phyloP scores from a whole-genome alignment of 2,888 invertebrate species.

The Oscheius sp. region DNA sequence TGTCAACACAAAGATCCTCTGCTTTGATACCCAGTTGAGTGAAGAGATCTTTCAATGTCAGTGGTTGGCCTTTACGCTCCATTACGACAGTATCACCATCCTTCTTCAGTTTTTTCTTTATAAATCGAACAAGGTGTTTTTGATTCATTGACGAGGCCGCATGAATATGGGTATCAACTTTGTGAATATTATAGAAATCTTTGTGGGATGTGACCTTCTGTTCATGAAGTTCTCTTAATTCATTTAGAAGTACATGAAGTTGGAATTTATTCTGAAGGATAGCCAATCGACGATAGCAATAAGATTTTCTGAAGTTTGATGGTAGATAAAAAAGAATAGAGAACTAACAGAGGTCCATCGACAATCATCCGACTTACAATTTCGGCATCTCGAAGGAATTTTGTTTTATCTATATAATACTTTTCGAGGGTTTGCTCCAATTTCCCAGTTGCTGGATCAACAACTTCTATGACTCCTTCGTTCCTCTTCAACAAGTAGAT shows the following conservation, averaged over 20 bases:
- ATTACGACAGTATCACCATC: constrained; percentile 86
- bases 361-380: constrained; percentile 81
- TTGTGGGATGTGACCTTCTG: constrained; percentile 97
- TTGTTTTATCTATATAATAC: constrained; percentile 53
- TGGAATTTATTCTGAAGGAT: constrained; percentile 92
- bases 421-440: constrained; percentile 43
- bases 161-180: constrained; percentile 97
- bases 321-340: not conserved
- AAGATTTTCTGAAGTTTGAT: constrained; percentile 82
- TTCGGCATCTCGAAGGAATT: constrained; percentile 66
- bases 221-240: constrained; percentile 90
- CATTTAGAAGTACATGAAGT: constrained; percentile 81
- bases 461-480: constrained; percentile 59
- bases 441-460: constrained; percentile 46
- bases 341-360: constrained; percentile 89
- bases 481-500: constrained; percentile 54
- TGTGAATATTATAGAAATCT: constrained; percentile 97
- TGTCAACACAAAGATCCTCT: constrained; percentile 96
- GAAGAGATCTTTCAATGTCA: constrained; percentile 91
- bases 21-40: constrained; percentile 91
- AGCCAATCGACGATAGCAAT: constrained; percentile 93
- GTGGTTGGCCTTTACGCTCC: constrained; percentile 75
- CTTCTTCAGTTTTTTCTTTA: constrained; percentile 94
- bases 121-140: constrained; percentile 94
- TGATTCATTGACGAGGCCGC: constrained; percentile 99